Evolutionary conservation across 1,140 invertebrate species (phyloP).

Genomic region (Ooceraea biroi): DNA sequence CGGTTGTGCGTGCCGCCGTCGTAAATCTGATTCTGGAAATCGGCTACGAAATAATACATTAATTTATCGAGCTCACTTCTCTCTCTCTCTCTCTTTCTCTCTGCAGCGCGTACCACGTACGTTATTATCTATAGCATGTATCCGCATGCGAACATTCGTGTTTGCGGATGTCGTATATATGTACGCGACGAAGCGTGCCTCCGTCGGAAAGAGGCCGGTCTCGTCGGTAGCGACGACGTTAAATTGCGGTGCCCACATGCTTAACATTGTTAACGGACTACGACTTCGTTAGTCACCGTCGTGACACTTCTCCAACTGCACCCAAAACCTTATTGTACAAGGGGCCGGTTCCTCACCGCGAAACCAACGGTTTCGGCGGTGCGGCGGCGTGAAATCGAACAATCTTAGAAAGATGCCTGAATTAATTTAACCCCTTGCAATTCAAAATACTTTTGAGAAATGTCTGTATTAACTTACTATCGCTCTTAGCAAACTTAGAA

Average conservation of each 20-base stretch:
- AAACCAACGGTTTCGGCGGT: slow-evolving; percentile 37
- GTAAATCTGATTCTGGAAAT: slow-evolving; percentile 51
- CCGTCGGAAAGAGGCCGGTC: slow-evolving; percentile 64
- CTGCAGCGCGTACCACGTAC: neutral
- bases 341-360: slow-evolving; percentile 9
- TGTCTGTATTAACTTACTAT: neutral
- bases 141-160: neutral
- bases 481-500: neutral
- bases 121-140: neutral
- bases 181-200: slow-evolving; percentile 21
- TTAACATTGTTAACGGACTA: slow-evolving; percentile 58
- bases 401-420: neutral
- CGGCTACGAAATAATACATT: slow-evolving; percentile 45
- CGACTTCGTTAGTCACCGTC: slow-evolving; percentile 55
- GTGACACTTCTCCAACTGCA: slow-evolving; percentile 52
- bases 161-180: neutral
- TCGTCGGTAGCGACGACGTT: slow-evolving; percentile 51
- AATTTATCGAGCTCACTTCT: slow-evolving; percentile 31
- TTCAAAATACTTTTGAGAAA: neutral
- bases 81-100: neutral
- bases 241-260: slow-evolving; percentile 64
- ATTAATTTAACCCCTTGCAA: neutral
- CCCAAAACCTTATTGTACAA: slow-evolving; percentile 13
- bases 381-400: slow-evolving; percentile 33
- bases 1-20: neutral